A percentile compares a stretch with the other conserved stretches of the same genome.
These are phyloP conservation scores for Dendrocincla fuliginosa DNA, from an alignment of 2,797 vertebrate species.

Conservation along the genomic window DNA sequence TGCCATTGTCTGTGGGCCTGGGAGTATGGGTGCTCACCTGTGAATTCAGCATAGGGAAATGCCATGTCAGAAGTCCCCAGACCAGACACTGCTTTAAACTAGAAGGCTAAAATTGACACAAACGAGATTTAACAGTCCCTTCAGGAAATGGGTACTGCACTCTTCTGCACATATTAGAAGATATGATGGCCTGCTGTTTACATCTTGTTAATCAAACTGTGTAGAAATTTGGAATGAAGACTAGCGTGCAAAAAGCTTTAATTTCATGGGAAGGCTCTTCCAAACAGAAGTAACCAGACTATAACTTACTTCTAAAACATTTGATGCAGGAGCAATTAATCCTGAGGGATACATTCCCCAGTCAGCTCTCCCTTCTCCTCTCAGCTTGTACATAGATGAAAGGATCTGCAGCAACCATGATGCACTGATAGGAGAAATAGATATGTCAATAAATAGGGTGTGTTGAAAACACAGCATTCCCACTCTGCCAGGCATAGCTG, in stretches of 20 bases:
- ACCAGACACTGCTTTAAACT: accelerated
- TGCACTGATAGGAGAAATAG: background rate
- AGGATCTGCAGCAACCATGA: background rate
- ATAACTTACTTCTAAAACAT: background rate
- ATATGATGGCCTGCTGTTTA: background rate
- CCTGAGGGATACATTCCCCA: background rate
- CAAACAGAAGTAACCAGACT: background rate
- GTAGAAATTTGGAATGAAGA: background rate
- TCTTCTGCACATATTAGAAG: background rate
- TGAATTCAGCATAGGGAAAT: background rate
- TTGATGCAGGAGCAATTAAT: background rate
- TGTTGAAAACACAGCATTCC: background rate
- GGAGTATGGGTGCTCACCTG: background rate
- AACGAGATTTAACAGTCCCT: background rate
- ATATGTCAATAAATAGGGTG: background rate
- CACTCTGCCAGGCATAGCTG: background rate
- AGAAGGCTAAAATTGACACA: background rate
- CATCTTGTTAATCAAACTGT: background rate
- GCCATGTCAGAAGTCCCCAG: background rate
- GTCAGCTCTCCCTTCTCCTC: background rate
- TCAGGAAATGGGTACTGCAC: background rate
- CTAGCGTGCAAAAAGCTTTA: background rate
- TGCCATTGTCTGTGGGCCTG: background rate
- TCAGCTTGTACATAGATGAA: background rate
- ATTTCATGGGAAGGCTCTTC: background rate